Evolutionary conservation across 1,140 invertebrate genomes (phyloP), one percentile per base, ranked within the genome.

Genomic region (Drosophila auraria): DNA sequence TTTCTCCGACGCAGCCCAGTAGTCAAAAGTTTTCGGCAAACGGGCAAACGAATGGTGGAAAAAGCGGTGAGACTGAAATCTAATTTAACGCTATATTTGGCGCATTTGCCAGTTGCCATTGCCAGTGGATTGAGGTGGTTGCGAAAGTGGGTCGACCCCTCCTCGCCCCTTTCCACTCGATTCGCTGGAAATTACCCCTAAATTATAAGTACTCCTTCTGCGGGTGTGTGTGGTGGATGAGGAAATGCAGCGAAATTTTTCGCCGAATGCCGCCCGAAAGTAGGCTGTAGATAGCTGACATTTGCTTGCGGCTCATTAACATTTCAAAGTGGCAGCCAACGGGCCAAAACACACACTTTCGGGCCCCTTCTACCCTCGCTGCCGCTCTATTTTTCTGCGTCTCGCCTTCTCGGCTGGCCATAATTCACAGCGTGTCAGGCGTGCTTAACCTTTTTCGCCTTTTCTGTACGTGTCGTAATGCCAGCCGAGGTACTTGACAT

Each of bases 401-500:
- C 15, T 30, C 23, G 58, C 36, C 25, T 27, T 20, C 38, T 27
- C 60, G n/a, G 7, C 20, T 25, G 14, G 59, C 78, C 71, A 80
- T 80, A 80, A 80, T 69, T 81, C 79, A 82, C 79, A 58, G 77
- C 71, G 63, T 92, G 83, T 82, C 82, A 83, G 74, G 71, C 70
- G 60, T 91, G 78, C 90, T 92, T 92, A 92, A 92, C 87, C 91
- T 91, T 84, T 82, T 92, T 91, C 74, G 74, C 27, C 54, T 57
- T 23, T 57, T 33, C 36, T 53, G 25, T 76, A 78, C 70, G 68
- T 81, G 76, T 74, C 62, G 80, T 66, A 82, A 65, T 81, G 78
- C 76, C 66, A 82, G 62, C 70, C 53, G 73, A 82, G 87, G 65
- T 80, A 74, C 91, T 86, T 92, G 91, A 92, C 91, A 87, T 92